phyloP scores from a whole-genome alignment of 1,140 invertebrate species.

The Temnothorax longispinosus region DNA sequence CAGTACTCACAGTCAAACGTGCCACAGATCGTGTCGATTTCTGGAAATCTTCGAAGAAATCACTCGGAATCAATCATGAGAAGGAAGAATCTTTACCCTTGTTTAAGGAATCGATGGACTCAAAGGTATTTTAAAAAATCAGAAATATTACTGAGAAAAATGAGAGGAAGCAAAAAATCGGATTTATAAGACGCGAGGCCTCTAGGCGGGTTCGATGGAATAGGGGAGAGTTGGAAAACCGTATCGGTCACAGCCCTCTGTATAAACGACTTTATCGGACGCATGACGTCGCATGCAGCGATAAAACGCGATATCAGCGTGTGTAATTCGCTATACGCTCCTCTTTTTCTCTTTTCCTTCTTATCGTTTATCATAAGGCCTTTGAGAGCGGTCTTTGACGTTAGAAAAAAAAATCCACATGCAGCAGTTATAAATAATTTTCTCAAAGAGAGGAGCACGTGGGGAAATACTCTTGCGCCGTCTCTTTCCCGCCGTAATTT shows the following conservation, averaged over 20 bases:
- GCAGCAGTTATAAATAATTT: conserved; percentile 19
- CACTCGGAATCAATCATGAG: too few species aligned
- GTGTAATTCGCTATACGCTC: conserved; percentile 57
- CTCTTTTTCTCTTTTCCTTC: conserved; percentile 34
- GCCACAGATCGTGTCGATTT: too few species aligned
- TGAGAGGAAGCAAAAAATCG: background rate
- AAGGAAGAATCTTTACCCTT: too few species aligned
- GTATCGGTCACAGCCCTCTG: conserved; percentile 76
- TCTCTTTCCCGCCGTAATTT: background rate
- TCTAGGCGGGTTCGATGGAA: conserved; percentile 65
- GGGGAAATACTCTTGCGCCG: background rate
- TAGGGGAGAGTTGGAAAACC: conserved; percentile 51
- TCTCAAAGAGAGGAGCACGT: background rate
- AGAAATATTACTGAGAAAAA: background rate
- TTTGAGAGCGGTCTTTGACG: background rate
- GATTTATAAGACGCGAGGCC: conserved; percentile 30
- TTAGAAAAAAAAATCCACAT: background rate
- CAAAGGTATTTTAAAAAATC: conserved; percentile 1
- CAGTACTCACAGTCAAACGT: too few species aligned
- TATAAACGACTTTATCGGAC: conserved; percentile 68
- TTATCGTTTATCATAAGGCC: background rate
- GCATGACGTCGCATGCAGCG: conserved; percentile 62
- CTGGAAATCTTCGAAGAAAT: too few species aligned
- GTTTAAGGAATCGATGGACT: too few species aligned
- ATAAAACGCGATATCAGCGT: conserved; percentile 68